Base-by-base conservation (phyloP, 1,140 invertebrate species). In the Macrosteles quadrilineatus region DNA sequence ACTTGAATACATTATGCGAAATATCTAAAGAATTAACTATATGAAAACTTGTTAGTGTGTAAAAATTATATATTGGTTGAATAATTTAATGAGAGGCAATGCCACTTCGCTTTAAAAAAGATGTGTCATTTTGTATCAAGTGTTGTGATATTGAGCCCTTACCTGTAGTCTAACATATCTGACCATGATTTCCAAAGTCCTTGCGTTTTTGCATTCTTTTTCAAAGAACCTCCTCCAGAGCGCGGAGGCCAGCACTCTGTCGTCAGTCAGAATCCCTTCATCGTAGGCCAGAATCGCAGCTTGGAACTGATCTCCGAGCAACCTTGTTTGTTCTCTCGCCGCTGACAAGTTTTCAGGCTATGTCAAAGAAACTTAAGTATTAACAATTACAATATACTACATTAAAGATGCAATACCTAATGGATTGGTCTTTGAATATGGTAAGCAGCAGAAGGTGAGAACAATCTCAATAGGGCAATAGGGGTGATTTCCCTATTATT, bases 241-340 rank as follows among this genome's bases (percentile, higher is more conserved):
- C 12, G 92, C 91, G 31, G 85, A 86, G 23, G 94, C 93, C 68
- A 97, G 80, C 9, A 89, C 81, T 69, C 80, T 84, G 77, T 94
- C 92, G 77, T 90, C 86, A 50, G 85, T 85, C 74, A 87, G 81
- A 17, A 95, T 76, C 23, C 92, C 93, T 84, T 96, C 93, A 79
- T 96, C 93, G 76, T 95, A 95, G n/a, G 85, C 85, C 72, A 95
- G 85, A 25, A 96, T 76, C 47, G 91, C 87, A n/a, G 91, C 91
- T 80, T 93, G 90, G 78, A 95, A 92, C 77, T 95, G 90, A 72
- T 91, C 83, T 12, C 86, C 87, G 4, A 94, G 77, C 65, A 86
- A 72, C 11, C 32, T 40, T 14, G 73, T 62, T 62, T 73, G 72
- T 17, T 62, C 50, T 43, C 55, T 84, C 23, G 86, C 84, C 65